Evolutionary conservation across 2,888 invertebrate species (phyloP), one percentile per base, ranked within the genome.

Genomic region (Amblyjoppa proteus): DNA sequence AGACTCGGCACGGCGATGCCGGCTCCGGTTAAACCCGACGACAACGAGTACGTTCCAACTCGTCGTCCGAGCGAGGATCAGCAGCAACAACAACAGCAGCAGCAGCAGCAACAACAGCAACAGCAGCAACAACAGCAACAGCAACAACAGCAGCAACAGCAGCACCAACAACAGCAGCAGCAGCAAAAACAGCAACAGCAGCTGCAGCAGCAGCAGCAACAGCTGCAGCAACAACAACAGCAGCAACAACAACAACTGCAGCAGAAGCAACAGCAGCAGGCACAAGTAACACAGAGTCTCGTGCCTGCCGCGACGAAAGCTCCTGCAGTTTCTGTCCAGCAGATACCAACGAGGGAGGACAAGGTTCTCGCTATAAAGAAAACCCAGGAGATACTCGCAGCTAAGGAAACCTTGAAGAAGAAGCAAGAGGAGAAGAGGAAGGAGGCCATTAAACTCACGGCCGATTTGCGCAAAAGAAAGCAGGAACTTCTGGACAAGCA

Each of bases 401-500:
- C 96, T 0, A 96, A 96, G 89, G 96, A 96, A 87, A 96, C 96
- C 64, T 94, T 97, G 70, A 96, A 97, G 88, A 97, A 97, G 91
- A 96, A 96, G 84, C 96, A 97, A 88, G 97, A 97, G 90, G 97
- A 97, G 88, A 96, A 97, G 89, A 95, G 96, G 82, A 97, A 97
- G 90, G 97, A 97, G 87, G 96, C 97, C 1, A 93, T 97, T 49
- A 97, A 97, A 91, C 95, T 97, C 71, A 97, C 97, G 0, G 96
- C 96, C 89, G 97, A 98, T 90, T 95, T 98, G 90, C 96, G 97
- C 79, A 97, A 97, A 91, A 95, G 98, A 0, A 98, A 98, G 87
- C 97, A 98, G 90, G 97, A 97, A 87, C 93, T 99, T 84, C 94
- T 99, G n/a, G 97, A 98, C 87, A 98, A 97, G 85, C 98, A 98